A percentile compares a stretch with the other conserved stretches of the same genome.
Evolutionary conservation across 2,113 vertebrate genomes (phyloP).

Genomic region (Dasyurus viverrinus): DNA sequence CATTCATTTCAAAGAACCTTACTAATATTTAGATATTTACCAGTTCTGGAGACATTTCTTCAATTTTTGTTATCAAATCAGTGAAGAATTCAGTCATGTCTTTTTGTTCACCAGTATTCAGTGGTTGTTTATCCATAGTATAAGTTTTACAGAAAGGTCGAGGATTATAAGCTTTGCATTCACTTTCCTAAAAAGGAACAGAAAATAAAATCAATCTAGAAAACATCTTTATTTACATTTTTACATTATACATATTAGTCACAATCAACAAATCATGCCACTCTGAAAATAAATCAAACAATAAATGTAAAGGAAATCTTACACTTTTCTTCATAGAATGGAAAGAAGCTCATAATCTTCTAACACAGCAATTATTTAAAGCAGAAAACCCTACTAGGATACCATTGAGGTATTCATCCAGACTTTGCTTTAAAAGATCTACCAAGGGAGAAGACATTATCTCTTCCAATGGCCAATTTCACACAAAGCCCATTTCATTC

Average conservation of each 20-base stretch:
- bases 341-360: background rate
- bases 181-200: conserved; percentile 90
- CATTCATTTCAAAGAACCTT: background rate
- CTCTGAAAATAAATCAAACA: background rate
- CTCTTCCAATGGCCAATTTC: background rate
- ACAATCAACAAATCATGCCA: background rate
- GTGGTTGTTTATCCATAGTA: conserved; percentile 99
- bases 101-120: conserved; percentile 99
- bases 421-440: background rate
- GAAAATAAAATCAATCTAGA: background rate
- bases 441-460: background rate
- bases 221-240: background rate
- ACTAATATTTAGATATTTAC: conserved; percentile 81
- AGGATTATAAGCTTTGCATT: conserved; percentile 98
- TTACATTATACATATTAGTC: background rate
- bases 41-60: conserved; percentile 99
- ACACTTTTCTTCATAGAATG: background rate
- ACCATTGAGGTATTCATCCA: background rate
- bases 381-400: background rate
- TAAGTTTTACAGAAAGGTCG: conserved; percentile 99
- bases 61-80: conserved; percentile 99
- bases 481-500: background rate
- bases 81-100: conserved; percentile 99
- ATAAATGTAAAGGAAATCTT: background rate
- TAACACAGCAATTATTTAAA: background rate